These are phyloP conservation scores for Phlogophora meticulosa DNA, from an alignment of 2,888 invertebrate genomes.

Conservation along the genomic window DNA sequence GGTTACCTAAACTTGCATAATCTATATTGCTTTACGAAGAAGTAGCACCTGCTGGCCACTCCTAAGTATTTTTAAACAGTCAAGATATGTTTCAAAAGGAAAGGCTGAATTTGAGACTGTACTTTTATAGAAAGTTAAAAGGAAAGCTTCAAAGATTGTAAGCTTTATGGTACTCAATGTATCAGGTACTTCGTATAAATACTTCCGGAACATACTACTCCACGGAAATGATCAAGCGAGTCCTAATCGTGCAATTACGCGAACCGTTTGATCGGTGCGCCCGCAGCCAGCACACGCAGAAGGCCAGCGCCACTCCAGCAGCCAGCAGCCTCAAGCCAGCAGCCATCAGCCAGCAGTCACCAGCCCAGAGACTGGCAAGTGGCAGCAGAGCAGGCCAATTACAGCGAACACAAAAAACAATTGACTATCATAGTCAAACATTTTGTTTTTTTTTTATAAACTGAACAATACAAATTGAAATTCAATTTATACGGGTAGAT, in stretches of 20 bases:
- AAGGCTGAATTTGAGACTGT: background rate
- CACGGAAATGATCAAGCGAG: constrained; percentile 31
- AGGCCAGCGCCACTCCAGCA: constrained; percentile 2
- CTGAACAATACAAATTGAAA: too few relatives aligned
- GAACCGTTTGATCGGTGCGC: constrained; percentile 32
- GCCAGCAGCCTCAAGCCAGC: too few relatives aligned
- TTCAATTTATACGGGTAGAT: too few relatives aligned
- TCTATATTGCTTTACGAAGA: too few relatives aligned
- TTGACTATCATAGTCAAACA: too few relatives aligned
- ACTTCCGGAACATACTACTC: constrained; percentile 8
- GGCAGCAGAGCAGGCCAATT: too few relatives aligned
- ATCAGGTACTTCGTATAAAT: background rate
- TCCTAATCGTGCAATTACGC: constrained; percentile 29
- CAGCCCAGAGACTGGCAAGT: too few relatives aligned
- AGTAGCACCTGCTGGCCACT: too few relatives aligned
- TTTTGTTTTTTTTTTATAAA: too few relatives aligned
- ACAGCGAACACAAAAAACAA: too few relatives aligned
- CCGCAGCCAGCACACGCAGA: constrained; percentile 15
- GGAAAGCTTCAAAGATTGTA: background rate
- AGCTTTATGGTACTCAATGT: background rate
- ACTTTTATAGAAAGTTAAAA: background rate
- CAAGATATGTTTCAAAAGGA: background rate
- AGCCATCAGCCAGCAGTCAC: too few relatives aligned
- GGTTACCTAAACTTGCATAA: too few relatives aligned
- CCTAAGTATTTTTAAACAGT: background rate